Percentiles rank a stretch among this genome's conserved stretches.
phyloP scores from a whole-genome alignment of 2,888 invertebrate genomes.

The Gnatocerus cornutus region DNA sequence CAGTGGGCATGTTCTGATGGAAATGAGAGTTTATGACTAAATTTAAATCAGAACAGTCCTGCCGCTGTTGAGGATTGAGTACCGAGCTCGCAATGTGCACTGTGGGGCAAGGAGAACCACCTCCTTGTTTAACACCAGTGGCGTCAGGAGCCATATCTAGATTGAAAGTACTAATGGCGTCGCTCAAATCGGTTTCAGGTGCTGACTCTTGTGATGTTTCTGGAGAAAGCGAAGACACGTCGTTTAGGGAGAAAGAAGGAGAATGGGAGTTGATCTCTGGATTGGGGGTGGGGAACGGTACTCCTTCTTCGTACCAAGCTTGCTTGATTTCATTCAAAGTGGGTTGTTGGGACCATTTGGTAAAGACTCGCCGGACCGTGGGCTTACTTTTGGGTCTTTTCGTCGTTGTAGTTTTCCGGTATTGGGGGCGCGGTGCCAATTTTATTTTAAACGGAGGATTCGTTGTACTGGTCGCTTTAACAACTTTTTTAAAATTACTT shows the following conservation, averaged over 20 bases:
- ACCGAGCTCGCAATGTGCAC: conserved; percentile 74
- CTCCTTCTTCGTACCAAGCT: conserved; percentile 69
- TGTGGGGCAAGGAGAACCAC: conserved; percentile 71
- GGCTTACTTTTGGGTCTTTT: conserved; percentile 61
- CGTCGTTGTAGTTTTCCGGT: conserved; percentile 31
- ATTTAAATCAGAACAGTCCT: conserved; percentile 81
- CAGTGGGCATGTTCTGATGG: conserved; percentile 70
- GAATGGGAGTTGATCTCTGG: conserved; percentile 67
- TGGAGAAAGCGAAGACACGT: conserved; percentile 35
- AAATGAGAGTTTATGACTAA: conserved; percentile 82
- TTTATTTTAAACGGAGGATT: conserved; percentile 45
- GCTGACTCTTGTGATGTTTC: conserved; percentile 46
- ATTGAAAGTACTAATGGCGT: conserved; percentile 62
- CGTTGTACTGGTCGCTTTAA: conserved; percentile 3
- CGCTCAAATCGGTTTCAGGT: conserved; percentile 43
- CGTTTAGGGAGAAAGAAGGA: conserved; percentile 61
- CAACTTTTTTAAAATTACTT: conserved; percentile 7
- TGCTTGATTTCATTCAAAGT: conserved; percentile 71
- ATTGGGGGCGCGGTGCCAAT: conserved; percentile 8
- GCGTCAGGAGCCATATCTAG: conserved; percentile 61
- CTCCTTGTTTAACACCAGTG: conserved; percentile 50
- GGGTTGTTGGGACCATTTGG: conserved; percentile 74
- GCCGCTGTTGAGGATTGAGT: conserved; percentile 73
- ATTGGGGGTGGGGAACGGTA: conserved; percentile 64
- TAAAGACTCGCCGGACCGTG: conserved; percentile 68